These are phyloP conservation scores for Hirundichthys speculiger DNA, from an alignment of 2,113 vertebrate species.

Conservation along the genomic window DNA sequence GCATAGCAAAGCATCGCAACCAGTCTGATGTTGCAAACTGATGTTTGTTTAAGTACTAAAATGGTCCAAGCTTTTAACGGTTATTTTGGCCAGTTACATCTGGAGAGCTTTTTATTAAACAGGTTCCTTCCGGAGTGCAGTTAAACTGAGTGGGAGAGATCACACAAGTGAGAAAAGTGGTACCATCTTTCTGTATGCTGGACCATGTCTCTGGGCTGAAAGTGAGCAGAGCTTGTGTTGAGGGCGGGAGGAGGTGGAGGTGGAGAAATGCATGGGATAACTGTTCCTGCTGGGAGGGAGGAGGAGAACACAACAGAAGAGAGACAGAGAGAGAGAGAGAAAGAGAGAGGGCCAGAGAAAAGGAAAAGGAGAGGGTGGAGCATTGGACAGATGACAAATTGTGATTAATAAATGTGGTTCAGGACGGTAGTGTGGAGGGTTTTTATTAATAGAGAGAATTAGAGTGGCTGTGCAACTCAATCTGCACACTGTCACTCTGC, in stretches of 20 bases:
- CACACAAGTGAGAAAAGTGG: constrained; percentile 30
- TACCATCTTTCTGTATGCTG: constrained; percentile 70
- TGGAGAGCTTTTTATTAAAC: constrained; percentile 71
- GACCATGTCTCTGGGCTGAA: constrained; percentile 69
- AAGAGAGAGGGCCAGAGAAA: constrained; percentile 34
- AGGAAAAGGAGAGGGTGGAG: constrained; percentile 69
- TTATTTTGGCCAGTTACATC: constrained; percentile 66
- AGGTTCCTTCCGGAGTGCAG: constrained; percentile 58
- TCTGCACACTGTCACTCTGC: constrained; percentile 86
- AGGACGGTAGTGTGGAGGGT: constrained; percentile 78
- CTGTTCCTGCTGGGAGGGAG: constrained; percentile 68
- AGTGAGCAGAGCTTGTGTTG: constrained; percentile 46
- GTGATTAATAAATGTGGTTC: constrained; percentile 88
- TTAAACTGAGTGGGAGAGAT: constrained; percentile 49
- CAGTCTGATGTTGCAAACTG: constrained; percentile 36
- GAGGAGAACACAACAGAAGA: constrained; percentile 36
- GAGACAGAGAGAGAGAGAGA: constrained; percentile 33
- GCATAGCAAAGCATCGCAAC: constrained; percentile 18
- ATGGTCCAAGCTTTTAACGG: constrained; percentile 43
- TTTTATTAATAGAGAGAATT: constrained; percentile 88
- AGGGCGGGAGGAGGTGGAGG: constrained; percentile 42
- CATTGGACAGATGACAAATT: constrained; percentile 84
- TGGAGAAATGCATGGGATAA: constrained; percentile 70
- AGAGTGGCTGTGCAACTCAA: constrained; percentile 84
- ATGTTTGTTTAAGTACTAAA: constrained; percentile 39